Evolutionary conservation across 2,888 invertebrate genomes (phyloP), one percentile per base, ranked within the genome.

Genomic region (Podotricha telesiphe): DNA sequence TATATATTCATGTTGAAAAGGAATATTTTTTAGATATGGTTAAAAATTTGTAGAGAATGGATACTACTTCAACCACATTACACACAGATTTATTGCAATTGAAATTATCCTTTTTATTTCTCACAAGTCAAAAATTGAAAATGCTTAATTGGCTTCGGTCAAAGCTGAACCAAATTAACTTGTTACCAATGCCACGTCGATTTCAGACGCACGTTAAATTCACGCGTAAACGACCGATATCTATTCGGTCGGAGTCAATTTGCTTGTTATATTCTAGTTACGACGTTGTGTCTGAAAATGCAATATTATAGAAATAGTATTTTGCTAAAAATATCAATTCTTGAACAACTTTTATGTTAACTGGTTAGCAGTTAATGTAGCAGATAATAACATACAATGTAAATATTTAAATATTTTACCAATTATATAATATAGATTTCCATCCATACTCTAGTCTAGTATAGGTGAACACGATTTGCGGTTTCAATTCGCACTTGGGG

Each of bases 121-220:
- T 62, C 34, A 48, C 48, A 2, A 62, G 34, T 34, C 47, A 28
- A 48, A 37, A 34, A 34, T 28, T 62, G 47, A 48, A 48, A 47
- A 62, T 28, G 61, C 61, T 37, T 61, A 47, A 61, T 62, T 48
- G 61, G 61, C 61, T 61, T 19, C 34, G 61, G 34, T 13, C 61
- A 62, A 62, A 62, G 17, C 34, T 13, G 47, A 47, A 48, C 61
- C 13, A 61, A 61, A 47, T 61, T 45, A 47, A 34, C 61, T 61
- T 47, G 47, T 47, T 48, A 48, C 28, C 28, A 17, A 62, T 62
- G 48, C 34, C 61, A 62, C 17, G n/a, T 48, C 48, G 19, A 47
- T 48, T 48, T 48, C 61, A 62, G 48, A 62, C 34, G 61, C 61
- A 62, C 34, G 47, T 61, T 28, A 11, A 62, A 48, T 62, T 47